Percentiles rank a stretch among this genome's conserved stretches.
phyloP scores from a whole-genome alignment of 2,113 vertebrate genomes.

The Rynchops niger region DNA sequence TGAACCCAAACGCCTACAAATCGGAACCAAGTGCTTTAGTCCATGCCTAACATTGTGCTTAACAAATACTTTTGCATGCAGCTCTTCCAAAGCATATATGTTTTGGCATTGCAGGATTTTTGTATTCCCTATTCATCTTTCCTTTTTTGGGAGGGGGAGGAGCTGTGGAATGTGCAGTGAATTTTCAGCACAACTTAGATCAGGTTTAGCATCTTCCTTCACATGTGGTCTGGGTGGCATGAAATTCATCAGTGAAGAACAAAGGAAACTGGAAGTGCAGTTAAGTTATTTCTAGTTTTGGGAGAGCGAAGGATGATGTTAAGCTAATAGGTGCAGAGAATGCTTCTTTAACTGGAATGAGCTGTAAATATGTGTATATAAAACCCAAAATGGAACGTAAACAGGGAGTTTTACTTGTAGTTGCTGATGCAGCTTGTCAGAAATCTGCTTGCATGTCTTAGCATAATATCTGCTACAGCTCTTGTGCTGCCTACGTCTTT shows the following conservation, averaged over 20 bases:
- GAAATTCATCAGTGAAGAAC: background rate
- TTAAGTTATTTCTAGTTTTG: background rate
- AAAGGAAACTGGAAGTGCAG: background rate
- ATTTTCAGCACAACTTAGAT: background rate
- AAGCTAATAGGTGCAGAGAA: background rate
- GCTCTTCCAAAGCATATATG: background rate
- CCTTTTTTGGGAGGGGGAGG: background rate
- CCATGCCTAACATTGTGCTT: rapidly evolving
- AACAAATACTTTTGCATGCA: background rate
- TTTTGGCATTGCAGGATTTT: background rate
- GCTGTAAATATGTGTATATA: background rate
- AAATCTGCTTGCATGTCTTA: background rate
- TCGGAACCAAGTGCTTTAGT: background rate
- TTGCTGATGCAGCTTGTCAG: background rate
- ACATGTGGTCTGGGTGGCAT: background rate
- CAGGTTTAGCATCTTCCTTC: background rate
- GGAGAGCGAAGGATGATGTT: background rate
- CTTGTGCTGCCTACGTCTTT: background rate
- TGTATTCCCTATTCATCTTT: background rate
- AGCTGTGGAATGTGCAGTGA: background rate
- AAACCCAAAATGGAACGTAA: background rate
- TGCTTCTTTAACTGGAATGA: background rate
- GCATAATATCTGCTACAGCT: background rate
- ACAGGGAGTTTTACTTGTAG: background rate
- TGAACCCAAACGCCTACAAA: background rate